Evolutionary conservation across 2,113 vertebrate genomes (phyloP), one percentile per base, ranked within the genome.

Genomic region (Solea solea): DNA sequence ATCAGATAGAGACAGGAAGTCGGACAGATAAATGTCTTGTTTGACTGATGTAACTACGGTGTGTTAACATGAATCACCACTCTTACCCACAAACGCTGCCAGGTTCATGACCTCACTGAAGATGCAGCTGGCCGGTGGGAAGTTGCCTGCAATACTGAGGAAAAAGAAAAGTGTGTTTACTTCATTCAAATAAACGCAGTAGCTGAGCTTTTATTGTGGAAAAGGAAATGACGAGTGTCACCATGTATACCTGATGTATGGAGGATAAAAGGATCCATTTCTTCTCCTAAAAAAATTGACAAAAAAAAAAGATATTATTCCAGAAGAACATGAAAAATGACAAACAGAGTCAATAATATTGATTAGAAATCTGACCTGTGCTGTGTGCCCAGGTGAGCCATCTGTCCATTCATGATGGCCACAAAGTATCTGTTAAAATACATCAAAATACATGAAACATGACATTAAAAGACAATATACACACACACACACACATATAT

Each of bases 61-160:
- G 11, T 4, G 3, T 9, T 2, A 45, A 39, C 4, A 34, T 34
- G 3, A 2, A 8, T 56, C 12, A 9, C 2, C 6, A 25, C 34
- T 52, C 63, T 42, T 3, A 98, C 97, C 97, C 88, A 94, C 91
- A 89, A 97, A 97, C 0, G 95, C 96, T 5, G 95, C 93, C 92
- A 98, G 92, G 89, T 96, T 98, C 95, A 96, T 95, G 64, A 97
- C 93, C 92, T 96, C 94, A 71, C 96, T 96, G 81, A 98, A 97
- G 78, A 98, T 92, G 34, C 95, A 97, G 92, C 96, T 98, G 56
- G 95, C 96, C 25, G 96, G 96, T 46, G 96, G 95, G 1, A 82
- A 84, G 27, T 96, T 94, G 39, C 96, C 96, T 92, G 96, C 95
- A 85, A 96, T 76, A 76, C 97, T 98, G 89, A 80, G 82, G 21